Evolutionary conservation across 1,140 invertebrate genomes (phyloP), one percentile per base, ranked within the genome.

Genomic region (Metaphire vulgaris): DNA sequence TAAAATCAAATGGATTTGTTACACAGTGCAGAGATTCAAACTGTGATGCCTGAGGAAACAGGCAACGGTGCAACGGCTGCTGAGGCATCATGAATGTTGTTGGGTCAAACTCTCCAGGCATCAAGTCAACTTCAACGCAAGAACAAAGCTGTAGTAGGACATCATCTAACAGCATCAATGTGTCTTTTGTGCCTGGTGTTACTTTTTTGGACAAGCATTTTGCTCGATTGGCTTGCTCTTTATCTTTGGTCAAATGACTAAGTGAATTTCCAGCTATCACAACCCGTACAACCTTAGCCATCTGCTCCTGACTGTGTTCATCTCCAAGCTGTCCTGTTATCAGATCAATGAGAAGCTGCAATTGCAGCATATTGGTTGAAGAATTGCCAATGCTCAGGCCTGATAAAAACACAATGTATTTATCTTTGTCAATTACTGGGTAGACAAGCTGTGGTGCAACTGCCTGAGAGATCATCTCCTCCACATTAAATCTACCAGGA

Each of bases 31-130:
- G 90, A 69, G 90, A 92, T 77, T 90, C 89, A 78, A 90, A 91
- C 77, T 83, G 84, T 21, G 80, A 80, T 30, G 87, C 83, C 82
- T 88, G 85, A 2, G 89, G 89, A 80, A 92, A 89, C 87, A 92
- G 89, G 86, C 93, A 95, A 78, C 89, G 90, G 86, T 98, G 94
- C 33, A 98, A 88, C n/a, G 94, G 91, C 86, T 92, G 94, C 85
- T 98, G 96, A 0, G 96, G 95, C 72, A 97, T 84, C 87, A 93
- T 91, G 77, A 91, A 90, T 83, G 93, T 94, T 0, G 92, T 89
- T 14, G 94, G 93, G 87, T 98, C 96, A 87, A 90, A 91, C 81
- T 92, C 90, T 28, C 88, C 88, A 14, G 95, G 92, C 92, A 98
- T 94, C 2, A 97, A 77, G 83, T 95, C 92, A 28, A 96, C 89